Conservation (phyloP, 2,888 invertebrate species). For the Allophyes oxyacanthae region DNA sequence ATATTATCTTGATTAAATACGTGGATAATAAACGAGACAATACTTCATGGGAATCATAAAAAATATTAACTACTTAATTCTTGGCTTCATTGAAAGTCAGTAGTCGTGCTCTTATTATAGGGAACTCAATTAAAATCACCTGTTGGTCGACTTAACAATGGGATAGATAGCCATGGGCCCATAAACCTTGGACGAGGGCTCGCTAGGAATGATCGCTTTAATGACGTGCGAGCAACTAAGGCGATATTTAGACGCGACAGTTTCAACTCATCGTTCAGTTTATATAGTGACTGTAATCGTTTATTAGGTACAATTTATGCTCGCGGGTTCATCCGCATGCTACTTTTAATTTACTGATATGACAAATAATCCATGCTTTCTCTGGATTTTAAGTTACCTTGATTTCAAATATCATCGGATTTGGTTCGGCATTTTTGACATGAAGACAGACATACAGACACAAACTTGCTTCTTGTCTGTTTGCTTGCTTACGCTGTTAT, state of each 20-base stretch:
- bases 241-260: conserved; percentile 32
- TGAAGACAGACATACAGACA: too few species aligned
- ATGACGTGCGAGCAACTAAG: conserved; percentile 71
- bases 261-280: conserved; percentile 10
- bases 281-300: conserved; percentile 7
- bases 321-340: too few species aligned
- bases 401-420: too few species aligned
- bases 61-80: conserved; percentile 57
- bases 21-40: conserved; percentile 8
- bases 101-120: conserved; percentile 53
- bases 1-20: conserved; percentile 15
- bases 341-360: too few species aligned
- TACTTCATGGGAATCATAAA: conserved; percentile 27
- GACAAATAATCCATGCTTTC: too few species aligned
- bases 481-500: too few species aligned
- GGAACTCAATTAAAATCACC: conserved; percentile 77
- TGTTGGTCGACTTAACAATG: conserved; percentile 69
- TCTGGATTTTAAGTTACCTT: too few species aligned
- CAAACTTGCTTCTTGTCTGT: too few species aligned
- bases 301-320: too few species aligned
- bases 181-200: conserved; percentile 69
- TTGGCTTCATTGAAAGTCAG: conserved; percentile 53
- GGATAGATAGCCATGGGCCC: conserved; percentile 67
- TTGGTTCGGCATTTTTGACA: too few species aligned
- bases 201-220: conserved; percentile 75